These are phyloP conservation scores for Halisarca cf. caerulea DNA, from an alignment of 37 sponge, comb jelly and placozoan species.

Conservation along the genomic window DNA sequence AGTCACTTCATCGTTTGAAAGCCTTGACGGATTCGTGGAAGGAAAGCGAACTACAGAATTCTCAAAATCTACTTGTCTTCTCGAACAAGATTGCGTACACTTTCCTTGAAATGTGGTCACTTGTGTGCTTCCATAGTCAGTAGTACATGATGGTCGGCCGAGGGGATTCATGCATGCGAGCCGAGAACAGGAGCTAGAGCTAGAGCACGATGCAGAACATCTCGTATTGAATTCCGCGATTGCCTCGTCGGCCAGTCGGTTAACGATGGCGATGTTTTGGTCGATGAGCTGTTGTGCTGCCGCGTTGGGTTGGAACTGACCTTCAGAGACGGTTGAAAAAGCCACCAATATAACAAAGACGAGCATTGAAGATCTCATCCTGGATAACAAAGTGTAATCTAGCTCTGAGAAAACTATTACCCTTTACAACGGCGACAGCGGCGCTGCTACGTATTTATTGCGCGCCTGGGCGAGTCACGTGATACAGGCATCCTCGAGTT, in stretches of 20 bases:
- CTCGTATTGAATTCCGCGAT: neutral
- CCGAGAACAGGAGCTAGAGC: neutral
- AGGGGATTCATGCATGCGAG: neutral
- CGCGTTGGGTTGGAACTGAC: neutral
- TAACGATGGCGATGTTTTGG: neutral
- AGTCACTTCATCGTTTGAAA: neutral
- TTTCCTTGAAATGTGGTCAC: conserved; percentile 16
- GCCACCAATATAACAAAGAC: neutral
- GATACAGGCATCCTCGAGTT: too few species aligned
- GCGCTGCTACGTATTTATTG: too few species aligned
- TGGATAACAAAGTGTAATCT: too few species aligned
- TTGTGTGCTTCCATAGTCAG: neutral
- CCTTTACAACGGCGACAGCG: too few species aligned
- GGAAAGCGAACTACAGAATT: neutral
- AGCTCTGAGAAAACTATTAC: too few species aligned
- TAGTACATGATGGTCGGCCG: too few species aligned
- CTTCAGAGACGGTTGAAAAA: neutral
- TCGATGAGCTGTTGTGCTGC: neutral
- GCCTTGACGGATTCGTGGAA: neutral
- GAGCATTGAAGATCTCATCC: too few species aligned
- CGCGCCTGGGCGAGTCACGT: too few species aligned
- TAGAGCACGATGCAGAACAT: neutral
- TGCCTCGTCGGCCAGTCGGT: neutral
- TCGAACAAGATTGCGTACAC: neutral
- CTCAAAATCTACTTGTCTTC: neutral